These are phyloP conservation scores for Stenolophus ochropezus DNA, from an alignment of 2,888 invertebrate genomes.

Conservation along the genomic window DNA sequence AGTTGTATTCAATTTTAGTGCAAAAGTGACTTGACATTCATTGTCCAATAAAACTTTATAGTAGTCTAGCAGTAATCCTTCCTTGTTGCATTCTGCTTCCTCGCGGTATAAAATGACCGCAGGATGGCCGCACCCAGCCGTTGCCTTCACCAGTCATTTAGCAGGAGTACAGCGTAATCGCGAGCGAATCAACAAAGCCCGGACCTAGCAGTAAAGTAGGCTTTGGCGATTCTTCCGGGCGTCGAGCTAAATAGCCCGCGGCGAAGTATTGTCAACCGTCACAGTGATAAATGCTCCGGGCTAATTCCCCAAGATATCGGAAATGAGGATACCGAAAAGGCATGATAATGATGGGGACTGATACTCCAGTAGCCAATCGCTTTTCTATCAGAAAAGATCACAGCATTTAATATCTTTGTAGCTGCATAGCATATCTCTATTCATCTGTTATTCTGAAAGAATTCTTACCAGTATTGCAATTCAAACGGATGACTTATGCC, in stretches of 20 bases:
- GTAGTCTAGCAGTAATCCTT: not conserved
- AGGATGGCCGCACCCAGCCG: not conserved
- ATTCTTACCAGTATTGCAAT: too few relatives aligned
- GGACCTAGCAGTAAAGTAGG: conserved; percentile 51
- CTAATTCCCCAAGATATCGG: conserved; percentile 34
- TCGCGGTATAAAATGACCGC: not conserved
- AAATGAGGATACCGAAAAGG: not conserved
- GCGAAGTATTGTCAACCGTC: conserved; percentile 46
- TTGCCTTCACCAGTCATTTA: not conserved
- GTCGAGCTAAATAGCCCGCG: not conserved
- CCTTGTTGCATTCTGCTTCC: not conserved
- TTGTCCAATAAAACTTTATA: not conserved
- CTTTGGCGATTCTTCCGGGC: conserved; percentile 52
- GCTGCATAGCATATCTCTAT: too few relatives aligned
- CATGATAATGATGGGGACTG: not conserved
- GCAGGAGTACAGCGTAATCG: not conserved
- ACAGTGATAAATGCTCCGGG: conserved; percentile 48
- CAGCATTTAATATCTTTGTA: too few relatives aligned
- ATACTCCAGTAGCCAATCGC: too few relatives aligned
- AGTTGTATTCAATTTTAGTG: not conserved
- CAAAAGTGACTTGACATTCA: not conserved
- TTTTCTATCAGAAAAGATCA: too few relatives aligned
- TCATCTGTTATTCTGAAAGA: too few relatives aligned
- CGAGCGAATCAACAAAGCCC: conserved; percentile 50
- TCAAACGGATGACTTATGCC: too few relatives aligned